Evolutionary conservation across 2,797 vertebrate species (phyloP), one percentile per base, ranked within the genome.

Genomic region (Tamandua tetradactyla): DNA sequence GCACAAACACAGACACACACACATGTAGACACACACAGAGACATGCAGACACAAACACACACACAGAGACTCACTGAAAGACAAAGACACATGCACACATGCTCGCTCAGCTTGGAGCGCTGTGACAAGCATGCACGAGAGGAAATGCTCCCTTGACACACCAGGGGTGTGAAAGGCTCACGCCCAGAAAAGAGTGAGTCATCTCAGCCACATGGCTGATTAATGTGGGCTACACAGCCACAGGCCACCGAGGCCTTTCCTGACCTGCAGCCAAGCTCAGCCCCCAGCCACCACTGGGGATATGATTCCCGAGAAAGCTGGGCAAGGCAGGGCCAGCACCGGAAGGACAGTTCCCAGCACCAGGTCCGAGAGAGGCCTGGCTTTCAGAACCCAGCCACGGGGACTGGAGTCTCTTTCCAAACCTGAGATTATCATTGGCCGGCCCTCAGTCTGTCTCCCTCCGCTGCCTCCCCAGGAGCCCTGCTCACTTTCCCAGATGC

Each of bases 11-110:
- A 47, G 10, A 47, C 17, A 1, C 11, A 7, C 57, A 25, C 10
- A 47, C 47, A 47, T 47, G 47, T 13, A 47, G 47, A 47, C 30
- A 14, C 22, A 0, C 23, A 30, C 22, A 11, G 14, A 15, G 49
- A 52, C 49, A 52, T 49, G 5, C 4, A 14, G 12, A 52, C 49
- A 52, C 14, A 52, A 15, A 52, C 17, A 47, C 44, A 47, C 12
- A 47, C 44, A 47, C 6, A 47, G 44, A 12, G n/a, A n/a, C n/a
- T n/a, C n/a, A n/a, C n/a, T n/a, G n/a, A n/a, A n/a, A n/a, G n/a
- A n/a, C n/a, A n/a, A n/a, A n/a, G n/a, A n/a, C n/a, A n/a, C n/a
- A 52, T 5, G 17, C 7, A 7, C 40, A 18, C 44, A 1, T 0
- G 11, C 42, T 62, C 5, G 0, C 2, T 15, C 9, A 32, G 17